Evolutionary conservation across 1,140 invertebrate species (phyloP).

Genomic region (Telenomus remus): DNA sequence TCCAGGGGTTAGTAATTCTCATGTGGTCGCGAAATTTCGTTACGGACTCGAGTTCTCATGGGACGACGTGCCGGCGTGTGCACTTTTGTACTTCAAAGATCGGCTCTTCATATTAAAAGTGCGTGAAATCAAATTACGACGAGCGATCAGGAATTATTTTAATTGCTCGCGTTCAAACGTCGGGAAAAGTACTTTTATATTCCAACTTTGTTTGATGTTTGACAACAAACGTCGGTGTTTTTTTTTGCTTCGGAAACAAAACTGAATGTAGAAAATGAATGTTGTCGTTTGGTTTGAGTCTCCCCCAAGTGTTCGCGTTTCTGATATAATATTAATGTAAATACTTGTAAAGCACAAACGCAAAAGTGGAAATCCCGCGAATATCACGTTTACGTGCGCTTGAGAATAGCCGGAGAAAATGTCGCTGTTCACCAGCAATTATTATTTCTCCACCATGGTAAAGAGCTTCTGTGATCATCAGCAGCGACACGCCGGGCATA

Average conservation of each 20-base stretch:
- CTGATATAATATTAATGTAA: too few relatives aligned
- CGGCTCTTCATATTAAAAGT: constrained; percentile 29
- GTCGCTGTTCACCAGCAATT: constrained; percentile 7
- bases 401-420: too few relatives aligned
- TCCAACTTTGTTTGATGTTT: background rate
- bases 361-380: too few relatives aligned
- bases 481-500: constrained; percentile 35
- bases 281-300: too few relatives aligned
- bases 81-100: constrained; percentile 46
- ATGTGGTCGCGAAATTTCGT: constrained; percentile 48
- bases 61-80: constrained; percentile 13
- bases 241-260: too few relatives aligned
- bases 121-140: constrained; percentile 29
- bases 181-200: constrained; percentile 5
- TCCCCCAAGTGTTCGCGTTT: too few relatives aligned
- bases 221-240: background rate
- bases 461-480: constrained; percentile 46
- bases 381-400: too few relatives aligned
- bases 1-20: constrained; percentile 45
- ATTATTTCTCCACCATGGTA: constrained; percentile 34
- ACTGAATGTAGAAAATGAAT: too few relatives aligned
- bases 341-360: too few relatives aligned
- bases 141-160: constrained; percentile 25
- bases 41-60: constrained; percentile 28
- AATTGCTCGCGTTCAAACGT: constrained; percentile 15